These are phyloP conservation scores for Ectemnius lituratus DNA, from an alignment of 2,888 invertebrate genomes.

Conservation along the genomic window DNA sequence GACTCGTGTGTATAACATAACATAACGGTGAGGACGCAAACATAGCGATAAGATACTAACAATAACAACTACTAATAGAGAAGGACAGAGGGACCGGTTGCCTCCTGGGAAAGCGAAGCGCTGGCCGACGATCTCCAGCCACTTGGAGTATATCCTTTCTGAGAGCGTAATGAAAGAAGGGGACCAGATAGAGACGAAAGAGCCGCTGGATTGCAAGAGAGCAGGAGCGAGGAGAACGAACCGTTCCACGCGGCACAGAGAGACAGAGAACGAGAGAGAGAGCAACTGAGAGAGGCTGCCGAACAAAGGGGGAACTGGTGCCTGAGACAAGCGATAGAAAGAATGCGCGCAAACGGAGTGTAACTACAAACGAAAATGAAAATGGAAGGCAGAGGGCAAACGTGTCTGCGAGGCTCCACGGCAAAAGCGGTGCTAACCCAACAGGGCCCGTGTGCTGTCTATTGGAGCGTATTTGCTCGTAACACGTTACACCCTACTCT, in stretches of 20 bases:
- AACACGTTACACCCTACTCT: not conserved
- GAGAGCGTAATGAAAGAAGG: constrained; percentile 34
- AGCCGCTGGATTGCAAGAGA: constrained; percentile 13
- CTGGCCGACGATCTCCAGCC: constrained; percentile 24
- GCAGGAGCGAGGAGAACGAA: constrained; percentile 7
- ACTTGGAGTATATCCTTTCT: constrained; percentile 38
- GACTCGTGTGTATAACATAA: too few relatives aligned
- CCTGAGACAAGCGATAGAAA: constrained; percentile 16
- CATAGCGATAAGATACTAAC: too few relatives aligned
- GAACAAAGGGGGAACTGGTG: not conserved
- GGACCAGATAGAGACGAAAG: constrained; percentile 26
- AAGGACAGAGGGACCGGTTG: too few relatives aligned
- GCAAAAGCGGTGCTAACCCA: constrained; percentile 7
- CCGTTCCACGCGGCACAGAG: not conserved
- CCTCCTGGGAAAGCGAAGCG: too few relatives aligned
- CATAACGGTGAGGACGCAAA: too few relatives aligned
- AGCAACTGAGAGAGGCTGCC: not conserved
- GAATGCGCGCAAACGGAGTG: not conserved
- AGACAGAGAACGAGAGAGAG: constrained; percentile 32
- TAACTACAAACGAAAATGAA: constrained; percentile 12
- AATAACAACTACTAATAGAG: too few relatives aligned
- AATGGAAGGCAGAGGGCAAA: constrained; percentile 1
- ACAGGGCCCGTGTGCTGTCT: not conserved
- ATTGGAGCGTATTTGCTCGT: constrained; percentile 3
- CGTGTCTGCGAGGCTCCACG: not conserved